These are phyloP conservation scores for Lasiurus borealis DNA, from an alignment of 2,113 vertebrate species.

Conservation along the genomic window DNA sequence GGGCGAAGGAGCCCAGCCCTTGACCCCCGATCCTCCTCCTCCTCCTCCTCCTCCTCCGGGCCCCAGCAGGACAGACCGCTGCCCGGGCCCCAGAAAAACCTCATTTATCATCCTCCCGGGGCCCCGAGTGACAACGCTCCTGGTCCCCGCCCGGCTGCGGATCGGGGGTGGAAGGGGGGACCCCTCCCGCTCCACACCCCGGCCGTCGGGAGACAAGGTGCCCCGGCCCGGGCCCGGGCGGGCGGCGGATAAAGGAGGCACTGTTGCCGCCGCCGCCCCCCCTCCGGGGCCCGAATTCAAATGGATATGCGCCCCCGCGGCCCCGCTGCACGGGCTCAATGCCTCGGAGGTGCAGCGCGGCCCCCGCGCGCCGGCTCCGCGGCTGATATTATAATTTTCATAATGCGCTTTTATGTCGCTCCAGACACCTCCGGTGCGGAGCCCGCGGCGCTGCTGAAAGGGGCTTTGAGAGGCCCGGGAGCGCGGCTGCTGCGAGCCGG, in stretches of 20 bases:
- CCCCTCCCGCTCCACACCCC: slow-evolving; percentile 67
- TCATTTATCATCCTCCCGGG: slow-evolving; percentile 67
- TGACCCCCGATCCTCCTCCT: background rate
- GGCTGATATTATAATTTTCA: slow-evolving; percentile 92
- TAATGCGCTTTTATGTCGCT: slow-evolving; percentile 92
- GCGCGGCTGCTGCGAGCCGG: slow-evolving; percentile 82
- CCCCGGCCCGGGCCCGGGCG: slow-evolving; percentile 66
- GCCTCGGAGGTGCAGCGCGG: slow-evolving; percentile 88
- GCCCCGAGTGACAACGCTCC: slow-evolving; percentile 40
- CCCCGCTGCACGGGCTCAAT: slow-evolving; percentile 89
- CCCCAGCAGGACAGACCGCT: slow-evolving; percentile 40
- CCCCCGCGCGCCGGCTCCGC: slow-evolving; percentile 88
- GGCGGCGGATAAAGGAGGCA: slow-evolving; percentile 86
- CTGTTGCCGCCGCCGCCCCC: slow-evolving; percentile 84
- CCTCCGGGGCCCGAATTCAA: slow-evolving; percentile 89
- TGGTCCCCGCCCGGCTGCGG: slow-evolving; percentile 42
- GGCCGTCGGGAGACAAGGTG: slow-evolving; percentile 83
- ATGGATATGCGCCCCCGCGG: slow-evolving; percentile 87
- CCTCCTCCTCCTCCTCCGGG: background rate
- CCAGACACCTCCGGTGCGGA: slow-evolving; percentile 89
- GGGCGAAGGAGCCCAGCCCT: slow-evolving; percentile 20
- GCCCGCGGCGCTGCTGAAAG: slow-evolving; percentile 91
- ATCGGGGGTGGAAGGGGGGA: background rate
- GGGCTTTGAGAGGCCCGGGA: slow-evolving; percentile 88
- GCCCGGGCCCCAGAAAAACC: slow-evolving; percentile 56